These are phyloP conservation scores for Brachionus koreanus DNA, from an alignment of 1,140 invertebrate species.

Conservation along the genomic window DNA sequence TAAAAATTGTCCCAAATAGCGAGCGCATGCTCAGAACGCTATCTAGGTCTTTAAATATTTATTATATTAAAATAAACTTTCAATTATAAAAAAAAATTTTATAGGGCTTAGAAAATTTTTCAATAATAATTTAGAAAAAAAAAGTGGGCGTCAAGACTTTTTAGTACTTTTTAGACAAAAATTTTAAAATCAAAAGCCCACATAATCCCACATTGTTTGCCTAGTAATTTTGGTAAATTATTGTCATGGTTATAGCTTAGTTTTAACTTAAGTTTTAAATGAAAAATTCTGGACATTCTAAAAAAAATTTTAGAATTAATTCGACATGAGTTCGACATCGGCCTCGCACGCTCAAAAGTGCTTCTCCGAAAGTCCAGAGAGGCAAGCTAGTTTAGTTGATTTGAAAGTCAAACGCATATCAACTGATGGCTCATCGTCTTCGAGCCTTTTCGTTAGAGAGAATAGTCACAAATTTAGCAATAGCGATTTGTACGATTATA, in stretches of 20 bases:
- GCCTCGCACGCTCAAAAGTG: background rate
- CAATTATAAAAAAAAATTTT: too few relatives aligned
- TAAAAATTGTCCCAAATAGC: too few relatives aligned
- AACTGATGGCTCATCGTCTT: background rate
- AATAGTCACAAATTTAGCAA: constrained; percentile 31
- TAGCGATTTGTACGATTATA: constrained; percentile 34
- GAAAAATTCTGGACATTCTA: background rate
- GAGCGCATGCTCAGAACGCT: too few relatives aligned
- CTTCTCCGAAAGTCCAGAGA: constrained; percentile 19
- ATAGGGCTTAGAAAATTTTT: too few relatives aligned
- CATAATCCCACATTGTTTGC: background rate
- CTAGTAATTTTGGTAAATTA: background rate
- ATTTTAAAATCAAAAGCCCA: too few relatives aligned
- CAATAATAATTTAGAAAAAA: too few relatives aligned
- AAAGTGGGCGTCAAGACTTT: too few relatives aligned
- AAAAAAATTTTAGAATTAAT: constrained; percentile 3
- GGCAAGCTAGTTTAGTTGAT: background rate
- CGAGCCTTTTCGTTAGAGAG: background rate
- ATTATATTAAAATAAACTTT: too few relatives aligned
- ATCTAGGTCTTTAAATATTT: too few relatives aligned
- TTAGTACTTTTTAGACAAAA: too few relatives aligned
- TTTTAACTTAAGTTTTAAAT: background rate
- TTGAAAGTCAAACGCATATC: background rate
- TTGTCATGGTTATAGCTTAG: background rate
- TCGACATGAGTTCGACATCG: background rate